phyloP scores from a whole-genome alignment of 2,113 vertebrate genomes.

The Oreotragus oreotragus region DNA sequence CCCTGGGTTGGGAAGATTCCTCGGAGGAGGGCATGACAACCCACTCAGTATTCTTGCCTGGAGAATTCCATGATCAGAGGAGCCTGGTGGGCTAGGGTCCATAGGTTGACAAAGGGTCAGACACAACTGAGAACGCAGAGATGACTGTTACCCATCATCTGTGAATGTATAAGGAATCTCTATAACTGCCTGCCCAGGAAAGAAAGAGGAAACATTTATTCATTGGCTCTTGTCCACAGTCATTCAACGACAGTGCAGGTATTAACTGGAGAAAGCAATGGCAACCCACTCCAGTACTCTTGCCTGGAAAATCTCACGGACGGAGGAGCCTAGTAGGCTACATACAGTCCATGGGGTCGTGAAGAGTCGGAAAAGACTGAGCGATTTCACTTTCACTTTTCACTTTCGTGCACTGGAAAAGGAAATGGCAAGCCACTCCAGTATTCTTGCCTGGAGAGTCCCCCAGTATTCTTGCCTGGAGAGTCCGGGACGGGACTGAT shows the following conservation, averaged over 20 bases:
- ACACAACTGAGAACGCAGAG: neutral
- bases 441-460: neutral
- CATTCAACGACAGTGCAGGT: neutral
- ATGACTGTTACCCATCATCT: neutral
- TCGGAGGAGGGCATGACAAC: neutral
- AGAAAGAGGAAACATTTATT: neutral
- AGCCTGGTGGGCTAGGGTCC: neutral
- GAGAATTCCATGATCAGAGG: neutral
- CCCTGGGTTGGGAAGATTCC: neutral
- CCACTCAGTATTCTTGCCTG: neutral
- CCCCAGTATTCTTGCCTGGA: neutral
- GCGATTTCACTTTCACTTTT: neutral
- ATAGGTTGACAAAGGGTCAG: neutral
- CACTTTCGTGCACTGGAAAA: neutral
- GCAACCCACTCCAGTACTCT: neutral
- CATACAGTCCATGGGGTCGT: neutral
- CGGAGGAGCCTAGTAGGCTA: neutral
- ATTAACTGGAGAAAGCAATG: neutral
- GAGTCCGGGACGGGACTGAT: neutral
- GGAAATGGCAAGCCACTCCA: neutral
- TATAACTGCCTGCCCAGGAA: neutral
- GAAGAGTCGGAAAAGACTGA: accelerated
- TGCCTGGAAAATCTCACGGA: neutral
- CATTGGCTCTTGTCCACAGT: neutral
- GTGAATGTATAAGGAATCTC: neutral